Conservation (phyloP, 2,888 invertebrate species). For the Cheilosia variabilis region DNA sequence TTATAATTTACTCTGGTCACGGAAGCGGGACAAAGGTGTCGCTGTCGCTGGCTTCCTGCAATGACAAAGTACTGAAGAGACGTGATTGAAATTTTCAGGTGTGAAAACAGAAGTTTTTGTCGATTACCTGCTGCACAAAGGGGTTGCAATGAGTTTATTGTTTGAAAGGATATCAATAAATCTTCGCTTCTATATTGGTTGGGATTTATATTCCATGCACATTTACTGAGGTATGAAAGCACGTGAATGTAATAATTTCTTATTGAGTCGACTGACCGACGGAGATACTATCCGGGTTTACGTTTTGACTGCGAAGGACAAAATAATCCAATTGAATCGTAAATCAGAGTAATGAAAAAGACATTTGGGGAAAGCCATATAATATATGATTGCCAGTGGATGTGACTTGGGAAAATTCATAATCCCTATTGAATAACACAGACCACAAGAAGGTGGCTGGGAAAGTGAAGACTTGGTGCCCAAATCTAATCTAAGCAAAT, state of each 20-base stretch:
- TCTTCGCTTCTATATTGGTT: neutral
- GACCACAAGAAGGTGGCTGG: no score
- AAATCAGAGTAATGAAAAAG: neutral
- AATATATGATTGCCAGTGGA: no score
- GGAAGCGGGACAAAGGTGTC: constrained; percentile 47
- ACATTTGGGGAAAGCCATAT: no score
- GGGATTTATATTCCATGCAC: neutral
- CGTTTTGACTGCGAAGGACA: neutral
- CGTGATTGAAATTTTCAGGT: constrained; percentile 27
- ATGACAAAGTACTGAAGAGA: constrained; percentile 14
- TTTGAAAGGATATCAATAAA: constrained; percentile 9
- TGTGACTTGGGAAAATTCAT: no score
- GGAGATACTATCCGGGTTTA: neutral
- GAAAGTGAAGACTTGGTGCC: no score
- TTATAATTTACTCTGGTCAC: constrained; percentile 67
- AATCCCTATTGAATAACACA: no score
- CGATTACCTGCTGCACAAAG: constrained; percentile 2
- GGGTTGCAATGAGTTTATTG: constrained; percentile 10
- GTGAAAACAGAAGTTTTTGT: constrained; percentile 49
- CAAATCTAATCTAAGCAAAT: no score
- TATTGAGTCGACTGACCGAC: neutral
- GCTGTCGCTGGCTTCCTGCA: constrained; percentile 32
- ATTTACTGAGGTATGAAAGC: neutral
- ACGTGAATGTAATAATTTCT: constrained; percentile 5
- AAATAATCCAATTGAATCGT: neutral